Evolutionary conservation across 2,888 invertebrate species (phyloP), one percentile per base, ranked within the genome.

Genomic region (Cordilura impudica): DNA sequence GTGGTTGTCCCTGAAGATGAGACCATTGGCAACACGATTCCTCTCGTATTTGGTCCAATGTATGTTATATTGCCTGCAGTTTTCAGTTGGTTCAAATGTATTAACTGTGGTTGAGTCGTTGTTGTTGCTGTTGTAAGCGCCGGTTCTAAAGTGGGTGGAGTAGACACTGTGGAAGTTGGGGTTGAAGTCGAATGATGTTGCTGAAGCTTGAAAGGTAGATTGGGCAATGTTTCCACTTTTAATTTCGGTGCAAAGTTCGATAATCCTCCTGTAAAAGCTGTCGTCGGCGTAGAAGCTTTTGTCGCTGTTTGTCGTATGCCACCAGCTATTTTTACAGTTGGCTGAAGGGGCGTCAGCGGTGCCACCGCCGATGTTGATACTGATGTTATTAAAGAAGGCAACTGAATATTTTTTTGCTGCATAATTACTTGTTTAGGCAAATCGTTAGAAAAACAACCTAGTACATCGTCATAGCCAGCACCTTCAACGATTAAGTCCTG

Each of bases 401-500:
- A 61, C 19, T 65, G 73, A 1, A 26, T 23, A 12, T 29, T 65
- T 86, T n/a, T n/a, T n/a, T n/a, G n/a, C n/a, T n/a, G n/a, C 0
- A 81, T 58, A 3, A 84, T 81, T 3, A 82, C 18, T 6, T 58
- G 58, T 49, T 81, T 94, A 0, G 95, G 93, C 18, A 95, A 90
- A 12, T 95, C 95, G 7, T 93, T 93, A 67, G 92, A 93, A 72
- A 89, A 89, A 83, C 94, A 93, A 87, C 94, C 94, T 84, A 94
- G 94, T 82, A 95, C 93, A 85, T 96, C 95, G 82, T 93, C 92
- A 85, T 95, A 95, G 0, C 93, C 93, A 1, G 95, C 94, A 18
- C 95, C 96, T 89, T 96, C 96, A 84, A 94, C 93, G 83, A 96
- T 94, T 78, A 96, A 91, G 84, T 95, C 94, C 49, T 86, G 86